A percentile compares a stretch with the other conserved stretches of the same genome.
phyloP scores from a whole-genome alignment of 2,888 invertebrate species.

The Parelbella ahira region DNA sequence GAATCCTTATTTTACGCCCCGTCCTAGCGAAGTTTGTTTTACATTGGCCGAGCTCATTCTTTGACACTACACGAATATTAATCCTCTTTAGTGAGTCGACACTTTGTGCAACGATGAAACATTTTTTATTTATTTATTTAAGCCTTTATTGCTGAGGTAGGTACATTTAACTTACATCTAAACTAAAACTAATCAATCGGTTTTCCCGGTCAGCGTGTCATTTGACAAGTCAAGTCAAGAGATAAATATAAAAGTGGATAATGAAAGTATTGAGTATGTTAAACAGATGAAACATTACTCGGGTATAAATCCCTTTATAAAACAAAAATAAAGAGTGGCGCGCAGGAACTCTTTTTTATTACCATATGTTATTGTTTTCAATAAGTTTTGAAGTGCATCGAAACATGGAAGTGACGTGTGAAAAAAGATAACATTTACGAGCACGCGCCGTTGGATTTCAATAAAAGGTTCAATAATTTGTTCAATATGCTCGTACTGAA shows the following conservation, averaged over 20 bases:
- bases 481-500: slow-evolving; percentile 4
- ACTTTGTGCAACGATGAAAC: slow-evolving; percentile 33
- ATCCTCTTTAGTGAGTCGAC: slow-evolving; percentile 48
- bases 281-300: too few species aligned
- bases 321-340: too few species aligned
- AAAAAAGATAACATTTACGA: slow-evolving; percentile 3
- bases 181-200: too few species aligned
- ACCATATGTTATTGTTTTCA: slow-evolving; percentile 2
- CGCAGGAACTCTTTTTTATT: too few species aligned
- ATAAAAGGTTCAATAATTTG: slow-evolving; percentile 8
- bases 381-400: slow-evolving; percentile 6
- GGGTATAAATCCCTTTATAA: too few species aligned
- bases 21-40: slow-evolving; percentile 68
- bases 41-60: slow-evolving; percentile 61
- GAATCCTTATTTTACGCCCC: slow-evolving; percentile 77
- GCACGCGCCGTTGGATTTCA: slow-evolving; percentile 8
- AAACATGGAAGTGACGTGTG: slow-evolving; percentile 4
- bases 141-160: too few species aligned
- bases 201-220: too few species aligned
- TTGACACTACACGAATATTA: slow-evolving; percentile 59
- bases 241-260: too few species aligned
- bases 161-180: too few species aligned
- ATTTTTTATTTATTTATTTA: too few species aligned
- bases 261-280: too few species aligned
- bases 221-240: too few species aligned